Base-by-base conservation (phyloP, 1,140 invertebrate genomes). In the Achroia grisella region DNA sequence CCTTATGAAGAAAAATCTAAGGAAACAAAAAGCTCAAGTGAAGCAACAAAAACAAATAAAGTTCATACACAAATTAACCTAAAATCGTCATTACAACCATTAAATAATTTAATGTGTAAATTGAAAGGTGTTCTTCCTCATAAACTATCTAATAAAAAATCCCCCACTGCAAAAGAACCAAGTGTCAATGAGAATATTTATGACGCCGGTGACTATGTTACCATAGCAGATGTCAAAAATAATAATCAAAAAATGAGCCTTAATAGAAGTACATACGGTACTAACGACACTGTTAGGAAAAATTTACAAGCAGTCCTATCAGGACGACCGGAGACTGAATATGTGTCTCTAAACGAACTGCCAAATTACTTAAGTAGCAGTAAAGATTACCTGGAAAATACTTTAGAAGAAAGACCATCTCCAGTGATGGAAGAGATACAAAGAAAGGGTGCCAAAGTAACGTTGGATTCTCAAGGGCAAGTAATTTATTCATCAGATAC, bases 401-500 rank as follows among this genome's bases (percentile, higher is more conserved):
- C 62, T 27, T 53, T 66, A 44, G 71, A 74, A 39, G 65, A 71
- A 47, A 75, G 70, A 50, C 52, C 64, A 13, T 69, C 57, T 4
- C 54, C 54, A 33, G 62, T 58, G 17, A 51, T 69, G 50, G 63
- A 76, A 30, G 77, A 81, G 54, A 62, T 75, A 43, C 77, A 74
- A 46, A 86, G 89, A 40, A 90, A 90, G 65, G 93, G 94, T 12
- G 94, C 94, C 5, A 89, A 94, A 64, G 95, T 96, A 0, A 95
- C 92, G 9, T 76, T 97, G 23, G 94, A 96, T 76, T 92, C 95
- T 1, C 93, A 95, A 62, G 95, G 95, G 10, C 94, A 94, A 88
- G 94, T 97, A 34, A 92, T 97, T 32, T 97, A 94, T 73, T 93
- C 93, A 44, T 97, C 95, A 0, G 95, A 97, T 60, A 96, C 94